Evolutionary conservation across 1,140 invertebrate genomes (phyloP).

Genomic region (Teleogryllus occipitalis): DNA sequence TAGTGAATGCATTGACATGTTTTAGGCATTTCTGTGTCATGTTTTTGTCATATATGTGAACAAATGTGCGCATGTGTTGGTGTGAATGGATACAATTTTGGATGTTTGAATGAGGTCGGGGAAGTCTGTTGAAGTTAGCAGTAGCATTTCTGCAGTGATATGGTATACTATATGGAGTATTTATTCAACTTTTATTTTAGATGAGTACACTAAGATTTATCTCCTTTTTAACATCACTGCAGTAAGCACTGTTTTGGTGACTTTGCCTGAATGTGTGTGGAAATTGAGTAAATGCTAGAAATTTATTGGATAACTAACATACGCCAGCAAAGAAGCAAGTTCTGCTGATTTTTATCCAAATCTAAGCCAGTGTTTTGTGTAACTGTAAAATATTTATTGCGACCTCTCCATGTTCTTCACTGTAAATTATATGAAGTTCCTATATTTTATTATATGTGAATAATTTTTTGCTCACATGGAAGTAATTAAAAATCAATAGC

Average conservation of each 20-base stretch:
- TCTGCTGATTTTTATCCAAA: background rate
- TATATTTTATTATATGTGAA: background rate
- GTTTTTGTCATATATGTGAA: no score
- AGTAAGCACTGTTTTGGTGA: background rate
- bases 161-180: no score
- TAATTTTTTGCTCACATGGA: background rate
- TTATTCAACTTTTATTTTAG: no score
- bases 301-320: background rate
- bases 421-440: slow-evolving; percentile 1
- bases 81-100: no score
- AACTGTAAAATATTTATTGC: background rate
- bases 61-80: no score
- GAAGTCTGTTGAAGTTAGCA: no score
- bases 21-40: no score
- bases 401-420: background rate
- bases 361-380: background rate
- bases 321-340: background rate
- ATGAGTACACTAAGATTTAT: no score
- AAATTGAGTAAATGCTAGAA: background rate
- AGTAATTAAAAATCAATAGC: background rate
- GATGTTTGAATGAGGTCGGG: no score
- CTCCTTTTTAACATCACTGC: no score
- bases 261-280: background rate
- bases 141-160: no score
- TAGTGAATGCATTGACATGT: no score